Base-by-base conservation (phyloP, 2,113 vertebrate genomes). In the Bubalus kerabau region DNA sequence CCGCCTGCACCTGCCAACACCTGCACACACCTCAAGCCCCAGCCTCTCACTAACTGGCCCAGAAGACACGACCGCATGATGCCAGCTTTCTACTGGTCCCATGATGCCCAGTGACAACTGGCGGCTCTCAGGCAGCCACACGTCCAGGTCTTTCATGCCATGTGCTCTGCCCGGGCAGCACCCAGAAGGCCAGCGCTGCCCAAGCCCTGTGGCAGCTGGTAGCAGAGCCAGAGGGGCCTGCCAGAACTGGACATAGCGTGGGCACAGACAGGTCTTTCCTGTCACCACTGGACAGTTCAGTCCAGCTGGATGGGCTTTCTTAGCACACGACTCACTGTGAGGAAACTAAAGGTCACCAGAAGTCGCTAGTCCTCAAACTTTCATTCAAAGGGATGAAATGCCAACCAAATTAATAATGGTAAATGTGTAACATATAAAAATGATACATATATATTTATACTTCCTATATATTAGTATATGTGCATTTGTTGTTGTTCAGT, bases 1-100 rank as follows among this genome's bases (percentile, higher is more conserved):
- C 89, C 62, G 80, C 91, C 78, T 19, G 40, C 87, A 82, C 15
- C 19, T 97, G 90, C 87, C 46, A 40, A 94, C 30, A 50, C 93
- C 21, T 36, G 43, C 50, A 80, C 82, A 52, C 46, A 87, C 46
- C 81, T 8, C 10, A 28, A 71, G 54, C 46, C 54, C 30, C 3
- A 74, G 56, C 19, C 21, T 94, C 87, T 91, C 56, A 60, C 76
- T 56, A 36, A 24, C 43, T 52, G 84, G 40, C 76, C 93, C 95
- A 71, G 43, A 89, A 52, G n/a, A 57, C 36, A 56, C 4, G 7
- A 16, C 2, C 4, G 0, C 81, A 40, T 0, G 12, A 56, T 7
- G 32, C 50, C 50, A 56, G 52, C n/a, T 40, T 83, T 24, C 81
- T 8, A 9, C 52, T n/a, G 12, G n/a, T 13, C 52, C 21, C 52